Conservation (phyloP, 2,888 invertebrate species). For the Sinopyrophorus schimmeli region DNA sequence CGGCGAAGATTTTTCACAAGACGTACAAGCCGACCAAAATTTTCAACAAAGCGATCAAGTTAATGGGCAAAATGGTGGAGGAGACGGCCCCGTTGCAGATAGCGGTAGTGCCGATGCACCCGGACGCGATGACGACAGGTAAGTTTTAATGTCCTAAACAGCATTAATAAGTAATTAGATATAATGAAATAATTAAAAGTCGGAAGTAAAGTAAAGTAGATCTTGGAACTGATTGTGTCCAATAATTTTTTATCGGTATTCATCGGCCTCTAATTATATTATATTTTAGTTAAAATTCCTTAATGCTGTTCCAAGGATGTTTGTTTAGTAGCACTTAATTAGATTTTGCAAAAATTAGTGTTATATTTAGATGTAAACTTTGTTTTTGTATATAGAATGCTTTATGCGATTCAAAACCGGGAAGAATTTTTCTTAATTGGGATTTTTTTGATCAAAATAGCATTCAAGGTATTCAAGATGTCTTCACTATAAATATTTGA, state of each 20-base stretch:
- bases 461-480: slow-evolving; percentile 3
- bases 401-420: too few species aligned
- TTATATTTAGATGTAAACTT: background rate
- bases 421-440: background rate
- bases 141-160: too few species aligned
- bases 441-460: background rate
- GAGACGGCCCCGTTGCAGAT: slow-evolving; percentile 68
- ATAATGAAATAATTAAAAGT: too few species aligned
- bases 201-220: too few species aligned
- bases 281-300: background rate
- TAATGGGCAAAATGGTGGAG: slow-evolving; percentile 62
- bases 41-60: slow-evolving; percentile 58
- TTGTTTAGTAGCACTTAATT: background rate
- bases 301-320: background rate
- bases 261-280: background rate
- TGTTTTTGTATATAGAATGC: too few species aligned
- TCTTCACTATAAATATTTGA: background rate
- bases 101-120: slow-evolving; percentile 76
- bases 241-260: too few species aligned
- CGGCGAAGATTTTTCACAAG: slow-evolving; percentile 80
- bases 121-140: slow-evolving; percentile 82
- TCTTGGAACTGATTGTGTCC: too few species aligned
- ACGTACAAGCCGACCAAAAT: slow-evolving; percentile 68
- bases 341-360: too few species aligned
- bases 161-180: too few species aligned